Conservation (phyloP, 2,888 invertebrate genomes). For the Lasioglossum marginatum region DNA sequence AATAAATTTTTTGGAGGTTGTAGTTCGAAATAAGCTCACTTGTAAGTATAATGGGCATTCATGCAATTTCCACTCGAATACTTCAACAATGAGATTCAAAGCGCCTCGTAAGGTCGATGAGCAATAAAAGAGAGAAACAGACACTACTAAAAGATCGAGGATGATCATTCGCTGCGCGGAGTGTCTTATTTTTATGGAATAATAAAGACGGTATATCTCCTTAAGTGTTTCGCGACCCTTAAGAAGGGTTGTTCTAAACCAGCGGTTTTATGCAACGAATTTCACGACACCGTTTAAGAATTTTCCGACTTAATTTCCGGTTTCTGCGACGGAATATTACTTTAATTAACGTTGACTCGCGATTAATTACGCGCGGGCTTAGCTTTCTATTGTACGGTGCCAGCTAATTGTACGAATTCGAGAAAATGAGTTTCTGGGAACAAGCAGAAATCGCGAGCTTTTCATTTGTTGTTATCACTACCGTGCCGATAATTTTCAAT, state of each 20-base stretch:
- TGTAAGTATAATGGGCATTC: constrained; percentile 17
- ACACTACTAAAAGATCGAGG: constrained; percentile 41
- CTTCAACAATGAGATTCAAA: constrained; percentile 54
- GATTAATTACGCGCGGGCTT: neutral
- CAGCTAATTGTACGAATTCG: neutral
- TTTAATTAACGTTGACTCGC: neutral
- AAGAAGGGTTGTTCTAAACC: constrained; percentile 8
- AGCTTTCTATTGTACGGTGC: too few species aligned
- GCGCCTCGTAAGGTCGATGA: constrained; percentile 45
- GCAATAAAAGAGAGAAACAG: constrained; percentile 44
- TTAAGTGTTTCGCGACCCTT: constrained; percentile 47
- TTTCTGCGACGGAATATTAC: neutral
- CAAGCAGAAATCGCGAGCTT: neutral
- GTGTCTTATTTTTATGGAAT: constrained; percentile 77
- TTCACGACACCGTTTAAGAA: constrained; percentile 16
- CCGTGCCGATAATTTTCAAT: neutral
- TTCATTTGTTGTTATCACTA: neutral
- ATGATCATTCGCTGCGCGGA: constrained; percentile 60
- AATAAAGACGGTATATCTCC: constrained; percentile 72
- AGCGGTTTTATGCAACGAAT: neutral
- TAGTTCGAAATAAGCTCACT: constrained; percentile 17
- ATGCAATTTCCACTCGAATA: constrained; percentile 41
- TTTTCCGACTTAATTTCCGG: neutral
- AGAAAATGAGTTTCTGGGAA: neutral
- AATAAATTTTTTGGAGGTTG: neutral